Evolutionary conservation across 2,113 vertebrate species (phyloP), one percentile per base, ranked within the genome.

Genomic region (Callaeas wilsoni): DNA sequence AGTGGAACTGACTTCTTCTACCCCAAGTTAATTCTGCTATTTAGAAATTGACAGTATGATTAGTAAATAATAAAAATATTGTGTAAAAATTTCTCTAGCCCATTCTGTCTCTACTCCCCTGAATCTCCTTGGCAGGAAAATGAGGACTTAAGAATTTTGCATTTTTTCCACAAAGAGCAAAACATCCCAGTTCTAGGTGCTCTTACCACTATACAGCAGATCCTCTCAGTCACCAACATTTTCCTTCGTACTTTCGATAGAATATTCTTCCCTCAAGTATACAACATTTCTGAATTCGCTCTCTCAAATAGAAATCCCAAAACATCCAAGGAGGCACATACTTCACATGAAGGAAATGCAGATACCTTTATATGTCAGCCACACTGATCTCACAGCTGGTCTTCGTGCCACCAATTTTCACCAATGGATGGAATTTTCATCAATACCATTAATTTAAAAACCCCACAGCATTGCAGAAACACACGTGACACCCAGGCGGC

Each of bases 331-430:
- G 42, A 1, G 0, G 20, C 20, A 46, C 13, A 14, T 7, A 18
- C 18, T 7, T 18, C 0, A 2, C 18, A 6, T 2, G 7, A 74
- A 77, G 59, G 16, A 92, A 87, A 77, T 4, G 23, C 0, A 1
- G 41, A 39, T 10, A 41, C 16, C 8, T 35, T 81, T 33, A 74
- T 41, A 21, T 0, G 0, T 33, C 39, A 55, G 35, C 13, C 69
- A 39, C 10, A 8, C 9, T 18, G 19, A 11, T 35, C 23, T 59
- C 8, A 1, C 2, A 56, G 69, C 18, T 84, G 47, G 30, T 37
- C 13, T 62, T 37, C 39, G 35, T 16, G 25, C 9, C 50, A 60
- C 23, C n/a, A n/a, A n/a, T n/a, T n/a, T n/a, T n/a, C n/a, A n/a
- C n/a, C n/a, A n/a, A n/a, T n/a, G n/a, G n/a, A n/a, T n/a, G 47